Conservation (phyloP, 2,888 invertebrate species). For the Pristionchus maxplancki region DNA sequence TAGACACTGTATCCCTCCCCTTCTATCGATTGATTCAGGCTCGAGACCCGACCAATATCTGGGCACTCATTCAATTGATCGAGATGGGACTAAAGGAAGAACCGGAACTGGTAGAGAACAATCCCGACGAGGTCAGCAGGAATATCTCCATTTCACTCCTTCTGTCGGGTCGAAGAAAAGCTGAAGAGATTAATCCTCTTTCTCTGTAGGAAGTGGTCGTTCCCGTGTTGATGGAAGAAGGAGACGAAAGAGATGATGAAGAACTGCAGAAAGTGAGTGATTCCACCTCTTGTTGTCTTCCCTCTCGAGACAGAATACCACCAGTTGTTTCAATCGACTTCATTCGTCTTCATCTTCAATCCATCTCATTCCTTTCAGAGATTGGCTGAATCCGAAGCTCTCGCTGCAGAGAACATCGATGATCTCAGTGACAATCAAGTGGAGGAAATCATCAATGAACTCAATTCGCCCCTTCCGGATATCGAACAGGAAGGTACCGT, state of each 20-base stretch:
- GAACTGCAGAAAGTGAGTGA: slow-evolving; percentile 40
- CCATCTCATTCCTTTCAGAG: background rate
- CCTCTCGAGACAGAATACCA: too few species aligned
- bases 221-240: background rate
- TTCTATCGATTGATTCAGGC: slow-evolving; percentile 19
- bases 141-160: background rate
- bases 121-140: slow-evolving; percentile 4
- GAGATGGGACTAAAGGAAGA: slow-evolving; percentile 50
- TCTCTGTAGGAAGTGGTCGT: background rate
- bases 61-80: slow-evolving; percentile 71
- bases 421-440: slow-evolving; percentile 49
- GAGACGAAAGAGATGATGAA: background rate
- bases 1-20: slow-evolving; percentile 53
- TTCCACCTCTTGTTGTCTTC: too few species aligned
- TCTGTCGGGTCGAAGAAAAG: background rate
- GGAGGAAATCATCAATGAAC: slow-evolving; percentile 50
- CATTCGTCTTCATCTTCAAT: background rate
- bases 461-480: slow-evolving; percentile 48
- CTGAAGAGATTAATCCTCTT: background rate
- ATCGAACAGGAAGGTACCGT: slow-evolving; percentile 50
- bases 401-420: slow-evolving; percentile 11
- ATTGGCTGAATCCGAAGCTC: background rate
- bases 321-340: too few species aligned
- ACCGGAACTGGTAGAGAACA: slow-evolving; percentile 31
- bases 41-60: slow-evolving; percentile 72